Evolutionary conservation across 2,888 invertebrate species (phyloP).

Genomic region (Pseudolycoriella hygida): DNA sequence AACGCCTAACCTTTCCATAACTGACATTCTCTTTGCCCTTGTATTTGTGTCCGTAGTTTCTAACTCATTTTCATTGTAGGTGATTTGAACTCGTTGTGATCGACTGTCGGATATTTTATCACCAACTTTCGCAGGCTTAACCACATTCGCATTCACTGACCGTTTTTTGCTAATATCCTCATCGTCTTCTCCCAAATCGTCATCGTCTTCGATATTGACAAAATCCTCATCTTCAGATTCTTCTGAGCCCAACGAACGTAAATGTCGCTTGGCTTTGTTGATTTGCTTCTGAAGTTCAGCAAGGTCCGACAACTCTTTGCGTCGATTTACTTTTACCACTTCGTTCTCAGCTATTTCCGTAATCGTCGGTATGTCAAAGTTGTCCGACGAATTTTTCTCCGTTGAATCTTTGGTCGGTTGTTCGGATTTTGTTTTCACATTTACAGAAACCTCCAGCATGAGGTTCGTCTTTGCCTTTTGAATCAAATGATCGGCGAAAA

Average conservation of each 20-base stretch:
- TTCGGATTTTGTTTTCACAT: constrained; percentile 18
- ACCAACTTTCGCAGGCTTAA: background rate
- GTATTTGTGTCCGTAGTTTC: background rate
- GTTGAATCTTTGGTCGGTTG: constrained; percentile 11
- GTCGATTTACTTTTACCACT: constrained; percentile 8
- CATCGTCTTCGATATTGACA: constrained; percentile 44
- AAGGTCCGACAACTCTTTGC: constrained; percentile 31
- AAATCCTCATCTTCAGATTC: constrained; percentile 41
- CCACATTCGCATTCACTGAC: background rate
- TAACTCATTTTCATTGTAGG: background rate
- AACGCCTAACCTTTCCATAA: constrained; percentile 32
- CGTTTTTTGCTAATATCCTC: background rate
- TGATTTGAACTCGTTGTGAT: background rate
- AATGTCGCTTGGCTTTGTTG: constrained; percentile 33
- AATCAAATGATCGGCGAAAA: constrained; percentile 43
- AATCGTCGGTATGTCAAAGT: constrained; percentile 32
- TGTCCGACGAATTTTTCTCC: constrained; percentile 19
- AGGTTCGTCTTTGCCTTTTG: constrained; percentile 25
- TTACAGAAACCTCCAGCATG: constrained; percentile 21
- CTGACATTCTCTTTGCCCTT: constrained; percentile 22
- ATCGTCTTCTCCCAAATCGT: constrained; percentile 14
- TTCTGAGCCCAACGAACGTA: constrained; percentile 26
- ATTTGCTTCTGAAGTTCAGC: constrained; percentile 46
- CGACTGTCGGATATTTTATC: background rate
- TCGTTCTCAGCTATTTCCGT: constrained; percentile 22